phyloP scores from a whole-genome alignment of 2,888 invertebrate genomes.

The Ceramica pisi region DNA sequence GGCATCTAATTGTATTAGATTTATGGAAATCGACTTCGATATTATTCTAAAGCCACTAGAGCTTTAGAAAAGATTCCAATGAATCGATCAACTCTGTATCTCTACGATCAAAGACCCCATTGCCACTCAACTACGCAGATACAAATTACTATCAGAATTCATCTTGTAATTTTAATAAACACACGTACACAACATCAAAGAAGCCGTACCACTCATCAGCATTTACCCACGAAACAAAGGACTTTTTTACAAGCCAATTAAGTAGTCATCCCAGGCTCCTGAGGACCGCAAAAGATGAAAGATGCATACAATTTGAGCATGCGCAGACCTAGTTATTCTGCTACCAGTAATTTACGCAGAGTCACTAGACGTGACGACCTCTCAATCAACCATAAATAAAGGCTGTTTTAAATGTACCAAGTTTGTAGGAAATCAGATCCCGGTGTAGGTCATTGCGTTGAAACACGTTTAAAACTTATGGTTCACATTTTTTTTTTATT shows the following conservation, averaged over 20 bases:
- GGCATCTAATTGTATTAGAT: no score
- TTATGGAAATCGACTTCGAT: no score
- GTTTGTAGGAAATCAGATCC: neutral
- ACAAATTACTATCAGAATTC: neutral
- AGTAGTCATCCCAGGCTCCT: conserved; percentile 33
- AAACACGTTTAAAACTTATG: neutral
- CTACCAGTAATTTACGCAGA: conserved; percentile 51
- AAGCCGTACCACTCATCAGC: conserved; percentile 13
- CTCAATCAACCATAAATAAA: conserved; percentile 54
- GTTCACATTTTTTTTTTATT: no score
- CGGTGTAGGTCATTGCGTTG: neutral
- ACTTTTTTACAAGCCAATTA: conserved; percentile 21
- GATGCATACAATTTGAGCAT: conserved; percentile 36
- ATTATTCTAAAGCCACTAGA: no score
- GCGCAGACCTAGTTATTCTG: conserved; percentile 25
- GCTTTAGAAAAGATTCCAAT: neutral
- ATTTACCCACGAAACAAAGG: conserved; percentile 15
- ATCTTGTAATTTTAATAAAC: neutral
- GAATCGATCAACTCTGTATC: neutral
- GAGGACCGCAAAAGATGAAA: conserved; percentile 56
- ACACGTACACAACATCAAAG: conserved; percentile 2
- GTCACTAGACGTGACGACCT: conserved; percentile 60
- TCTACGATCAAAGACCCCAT: neutral
- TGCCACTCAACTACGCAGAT: neutral
- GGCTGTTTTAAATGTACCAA: conserved; percentile 22